Percentiles rank a stretch among this genome's conserved stretches.
Evolutionary conservation across 2,797 vertebrate species (phyloP).

Genomic region (Falco biarmicus): DNA sequence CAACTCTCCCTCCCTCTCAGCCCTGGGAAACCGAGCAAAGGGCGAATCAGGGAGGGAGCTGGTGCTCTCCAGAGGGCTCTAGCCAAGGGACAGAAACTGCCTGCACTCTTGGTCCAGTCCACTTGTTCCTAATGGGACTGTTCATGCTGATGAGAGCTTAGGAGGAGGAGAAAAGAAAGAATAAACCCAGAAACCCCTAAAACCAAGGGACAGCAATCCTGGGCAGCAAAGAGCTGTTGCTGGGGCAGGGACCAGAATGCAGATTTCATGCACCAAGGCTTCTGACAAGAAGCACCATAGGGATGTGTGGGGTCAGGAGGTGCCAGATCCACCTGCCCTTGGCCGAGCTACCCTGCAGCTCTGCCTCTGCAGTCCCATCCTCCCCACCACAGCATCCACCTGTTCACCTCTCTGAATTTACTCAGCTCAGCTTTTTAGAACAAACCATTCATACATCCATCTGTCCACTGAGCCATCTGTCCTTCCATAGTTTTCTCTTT

Average conservation of each 20-base stretch:
- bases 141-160: not conserved
- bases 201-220: not conserved
- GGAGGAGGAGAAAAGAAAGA: not conserved
- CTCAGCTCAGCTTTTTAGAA: not conserved
- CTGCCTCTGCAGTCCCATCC: not conserved
- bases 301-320: not conserved
- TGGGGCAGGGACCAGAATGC: not conserved
- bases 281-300: not conserved
- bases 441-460: not conserved
- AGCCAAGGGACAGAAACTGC: not conserved
- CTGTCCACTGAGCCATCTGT: not conserved
- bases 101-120: not conserved
- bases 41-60: not conserved
- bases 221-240: rapidly evolving
- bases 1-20: not conserved
- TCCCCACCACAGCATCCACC: not conserved
- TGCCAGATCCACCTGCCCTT: not conserved
- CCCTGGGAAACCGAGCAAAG: not conserved
- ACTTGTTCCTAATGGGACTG: not conserved
- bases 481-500: not conserved
- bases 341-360: not conserved
- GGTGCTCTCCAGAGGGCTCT: not conserved
- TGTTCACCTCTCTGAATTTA: not conserved
- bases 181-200: not conserved
- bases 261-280: not conserved